Evolutionary conservation across 2,113 vertebrate genomes (phyloP).

Genomic region (Phalacrocorax pelagicus): DNA sequence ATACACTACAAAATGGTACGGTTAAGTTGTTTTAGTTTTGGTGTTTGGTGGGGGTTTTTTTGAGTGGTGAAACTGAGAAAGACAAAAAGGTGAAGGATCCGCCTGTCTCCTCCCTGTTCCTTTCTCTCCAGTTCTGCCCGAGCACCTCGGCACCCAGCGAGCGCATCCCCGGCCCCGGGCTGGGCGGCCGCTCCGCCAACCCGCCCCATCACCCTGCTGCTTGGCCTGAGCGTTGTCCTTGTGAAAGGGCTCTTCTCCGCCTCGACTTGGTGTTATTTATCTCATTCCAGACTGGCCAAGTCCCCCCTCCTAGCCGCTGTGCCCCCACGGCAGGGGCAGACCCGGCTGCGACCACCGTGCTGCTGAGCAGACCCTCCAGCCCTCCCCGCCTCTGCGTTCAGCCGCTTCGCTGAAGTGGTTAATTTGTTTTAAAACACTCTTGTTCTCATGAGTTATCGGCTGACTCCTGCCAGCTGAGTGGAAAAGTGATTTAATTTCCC

Average conservation of each 20-base stretch:
- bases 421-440: neutral
- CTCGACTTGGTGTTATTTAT: fast-evolving
- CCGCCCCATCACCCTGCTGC: neutral
- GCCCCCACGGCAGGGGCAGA: too few species aligned
- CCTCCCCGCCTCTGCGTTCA: neutral
- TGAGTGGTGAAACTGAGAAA: neutral
- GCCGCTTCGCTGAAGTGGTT: neutral
- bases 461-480: slow-evolving; percentile 12
- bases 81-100: neutral
- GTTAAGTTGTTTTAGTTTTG: too few species aligned
- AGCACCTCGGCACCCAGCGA: fast-evolving
- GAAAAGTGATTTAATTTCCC: slow-evolving; percentile 5
- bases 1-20: neutral
- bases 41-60: neutral
- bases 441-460: neutral
- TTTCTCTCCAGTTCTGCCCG: neutral
- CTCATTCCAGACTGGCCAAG: fast-evolving
- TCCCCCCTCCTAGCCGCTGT: neutral
- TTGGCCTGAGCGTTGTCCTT: fast-evolving
- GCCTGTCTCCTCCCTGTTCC: neutral
- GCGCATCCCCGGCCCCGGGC: fast-evolving
- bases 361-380: neutral
- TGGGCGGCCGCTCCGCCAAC: neutral
- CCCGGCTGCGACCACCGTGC: fast-evolving
- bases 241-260: fast-evolving